Percentiles rank a stretch among this genome's conserved stretches.
phyloP scores from a whole-genome alignment of 2,797 vertebrate genomes.

The Peromyscus nudipes region DNA sequence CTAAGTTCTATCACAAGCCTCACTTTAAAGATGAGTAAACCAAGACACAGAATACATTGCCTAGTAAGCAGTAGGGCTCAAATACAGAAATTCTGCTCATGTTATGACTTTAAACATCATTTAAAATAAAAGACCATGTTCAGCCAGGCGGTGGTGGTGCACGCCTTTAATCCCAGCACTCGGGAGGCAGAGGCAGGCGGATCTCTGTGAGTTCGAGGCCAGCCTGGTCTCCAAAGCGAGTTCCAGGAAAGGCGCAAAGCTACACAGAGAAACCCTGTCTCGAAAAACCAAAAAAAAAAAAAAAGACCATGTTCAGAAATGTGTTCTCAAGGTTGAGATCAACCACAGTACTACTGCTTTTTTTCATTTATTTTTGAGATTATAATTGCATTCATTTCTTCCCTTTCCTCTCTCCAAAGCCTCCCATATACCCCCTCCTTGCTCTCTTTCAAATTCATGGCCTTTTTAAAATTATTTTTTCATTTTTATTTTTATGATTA shows the following conservation, averaged over 20 bases:
- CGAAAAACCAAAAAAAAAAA: too few relatives aligned
- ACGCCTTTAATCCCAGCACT: too few relatives aligned
- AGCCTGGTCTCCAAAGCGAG: too few relatives aligned
- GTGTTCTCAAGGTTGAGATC: not conserved
- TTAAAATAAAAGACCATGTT: constrained; percentile 45
- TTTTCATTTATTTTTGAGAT: not conserved
- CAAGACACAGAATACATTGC: not conserved
- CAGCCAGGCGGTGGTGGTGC: too few relatives aligned
- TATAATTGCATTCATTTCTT: not conserved
- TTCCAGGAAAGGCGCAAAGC: too few relatives aligned
- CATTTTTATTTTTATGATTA: not conserved
- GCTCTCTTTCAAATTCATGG: not conserved
- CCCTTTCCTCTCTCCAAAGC: not conserved
- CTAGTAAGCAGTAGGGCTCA: not conserved
- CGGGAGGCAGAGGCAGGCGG: too few relatives aligned
- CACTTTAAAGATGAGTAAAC: not conserved
- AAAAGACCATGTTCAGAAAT: too few relatives aligned
- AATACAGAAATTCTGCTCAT: not conserved
- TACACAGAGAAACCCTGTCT: too few relatives aligned
- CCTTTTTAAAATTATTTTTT: not conserved
- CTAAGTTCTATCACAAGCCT: constrained; percentile 27
- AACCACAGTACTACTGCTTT: not conserved
- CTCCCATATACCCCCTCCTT: not conserved
- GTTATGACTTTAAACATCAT: not conserved
- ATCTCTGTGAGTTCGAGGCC: too few relatives aligned